Evolutionary conservation across 2,888 invertebrate species (phyloP).

Genomic region (Caenorhabditis japonica): DNA sequence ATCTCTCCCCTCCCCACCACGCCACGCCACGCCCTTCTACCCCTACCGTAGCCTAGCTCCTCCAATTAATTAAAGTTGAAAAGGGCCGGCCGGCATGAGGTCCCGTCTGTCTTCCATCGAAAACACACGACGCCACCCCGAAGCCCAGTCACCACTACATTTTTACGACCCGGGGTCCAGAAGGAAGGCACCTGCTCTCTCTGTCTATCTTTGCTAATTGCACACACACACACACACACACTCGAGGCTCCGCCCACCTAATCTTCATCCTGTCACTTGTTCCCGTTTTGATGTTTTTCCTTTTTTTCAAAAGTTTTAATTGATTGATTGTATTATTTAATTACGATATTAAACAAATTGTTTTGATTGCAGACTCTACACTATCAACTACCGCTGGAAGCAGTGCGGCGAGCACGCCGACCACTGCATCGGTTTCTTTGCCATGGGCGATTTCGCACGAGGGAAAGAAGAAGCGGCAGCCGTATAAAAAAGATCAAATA

Average conservation of each 20-base stretch:
- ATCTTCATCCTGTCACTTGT: neutral
- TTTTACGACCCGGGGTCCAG: conserved; percentile 28
- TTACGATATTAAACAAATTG: no score
- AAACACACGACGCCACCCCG: neutral
- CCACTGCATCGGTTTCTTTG: neutral
- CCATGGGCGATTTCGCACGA: conserved; percentile 19
- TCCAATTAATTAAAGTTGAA: conserved; percentile 48
- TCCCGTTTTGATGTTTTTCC: neutral
- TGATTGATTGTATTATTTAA: no score
- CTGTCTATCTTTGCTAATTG: conserved; percentile 10
- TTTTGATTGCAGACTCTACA: conserved; percentile 25
- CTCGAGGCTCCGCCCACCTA: no score
- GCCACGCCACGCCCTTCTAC: conserved; percentile 11
- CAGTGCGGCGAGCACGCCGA: conserved; percentile 13
- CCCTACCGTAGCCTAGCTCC: conserved; percentile 13
- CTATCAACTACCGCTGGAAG: conserved; percentile 13
- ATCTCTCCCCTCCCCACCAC: neutral
- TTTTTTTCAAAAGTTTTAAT: neutral
- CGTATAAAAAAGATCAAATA: conserved; percentile 42
- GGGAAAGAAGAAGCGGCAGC: conserved; percentile 41
- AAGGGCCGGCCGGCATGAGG: conserved; percentile 39
- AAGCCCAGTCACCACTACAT: conserved; percentile 15
- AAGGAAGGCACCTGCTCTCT: conserved; percentile 28
- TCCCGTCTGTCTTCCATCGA: neutral
- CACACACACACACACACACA: no score